A percentile compares a stretch with the other conserved stretches of the same genome.
Conservation (phyloP, 2,113 vertebrate genomes). For the Siphamia tubifer region DNA sequence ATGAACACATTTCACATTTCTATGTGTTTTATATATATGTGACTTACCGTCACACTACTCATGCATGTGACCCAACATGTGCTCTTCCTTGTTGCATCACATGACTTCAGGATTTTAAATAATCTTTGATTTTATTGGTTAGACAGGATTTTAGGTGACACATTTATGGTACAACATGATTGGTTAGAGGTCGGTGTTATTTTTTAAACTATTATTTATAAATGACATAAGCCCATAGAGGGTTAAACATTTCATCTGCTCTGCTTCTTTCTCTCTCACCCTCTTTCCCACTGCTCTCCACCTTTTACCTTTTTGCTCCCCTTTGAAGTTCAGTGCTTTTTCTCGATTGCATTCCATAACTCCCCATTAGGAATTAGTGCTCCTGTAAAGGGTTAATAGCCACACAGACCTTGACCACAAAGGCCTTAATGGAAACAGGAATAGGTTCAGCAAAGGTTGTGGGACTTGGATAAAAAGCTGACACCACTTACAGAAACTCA, state of each 20-base stretch:
- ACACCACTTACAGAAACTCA: slow-evolving; percentile 58
- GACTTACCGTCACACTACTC: too few species aligned
- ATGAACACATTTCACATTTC: too few species aligned
- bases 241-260: not conserved
- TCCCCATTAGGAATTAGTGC: slow-evolving; percentile 53
- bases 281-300: not conserved
- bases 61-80: too few species aligned
- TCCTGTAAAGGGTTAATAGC: slow-evolving; percentile 50
- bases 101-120: too few species aligned
- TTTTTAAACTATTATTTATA: too few species aligned
- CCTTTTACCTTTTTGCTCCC: not conserved
- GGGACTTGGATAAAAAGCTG: slow-evolving; percentile 43
- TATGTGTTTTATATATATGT: too few species aligned
- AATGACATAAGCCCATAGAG: too few species aligned
- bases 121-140: too few species aligned
- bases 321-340: slow-evolving; percentile 3
- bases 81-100: too few species aligned
- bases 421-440: slow-evolving; percentile 59
- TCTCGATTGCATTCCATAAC: slow-evolving; percentile 18
- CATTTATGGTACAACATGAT: too few species aligned
- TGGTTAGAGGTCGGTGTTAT: too few species aligned
- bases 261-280: not conserved
- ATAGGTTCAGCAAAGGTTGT: slow-evolving; percentile 42
- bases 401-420: slow-evolving; percentile 48
- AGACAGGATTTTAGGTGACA: too few species aligned